Base-by-base conservation (phyloP, 2,888 invertebrate genomes). In the Caenorhabditis drosophilae region DNA sequence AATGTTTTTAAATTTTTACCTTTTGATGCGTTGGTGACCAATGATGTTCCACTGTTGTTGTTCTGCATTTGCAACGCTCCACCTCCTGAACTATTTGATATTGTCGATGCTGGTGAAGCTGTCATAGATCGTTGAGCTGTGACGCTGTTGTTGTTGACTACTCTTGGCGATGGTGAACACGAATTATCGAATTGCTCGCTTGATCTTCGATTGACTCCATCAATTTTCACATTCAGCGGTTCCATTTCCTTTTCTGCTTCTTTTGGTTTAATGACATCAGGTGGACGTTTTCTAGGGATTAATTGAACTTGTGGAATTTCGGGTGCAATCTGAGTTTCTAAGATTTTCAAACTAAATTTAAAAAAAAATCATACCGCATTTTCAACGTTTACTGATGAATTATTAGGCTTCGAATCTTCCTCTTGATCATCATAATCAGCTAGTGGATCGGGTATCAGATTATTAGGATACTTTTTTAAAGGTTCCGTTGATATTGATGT, bases 61-160 rank as follows among this genome's bases (percentile, higher is more conserved):
- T 31, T 6, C 12, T 6, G 6, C 31, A 31, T 9, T 31, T 6
- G 31, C 31, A 9, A 23, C 7, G 42, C 18, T 7, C 15, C 23
- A 20, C 20, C 20, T 40, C 20, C 20, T 4, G 40, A 40, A 45
- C 25, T 1, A 53, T 31, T 26, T 2, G 49, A 41, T 31, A 49
- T 52, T 25, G 45, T 51, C 4, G 67, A 55, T 0, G 61, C 67
- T 16, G 67, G 61, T 16, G 67, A 60, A 2, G 55, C 38, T 22
- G 67, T 56, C 34, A 51, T 46, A 7, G 58, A 50, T 38, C 57
- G 12, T 35, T 46, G 53, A 18, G 41, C 26, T 31, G 54, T 38
- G 16, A 47, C 40, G 16, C 23, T 23, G 2, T 59, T 41, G n/a
- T n/a, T n/a, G n/a, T n/a, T n/a, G n/a, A 52, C 23, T 4, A 58